A percentile compares a stretch with the other conserved stretches of the same genome.
phyloP scores from a whole-genome alignment of 2,113 vertebrate genomes.

The Kryptolebias marmoratus region DNA sequence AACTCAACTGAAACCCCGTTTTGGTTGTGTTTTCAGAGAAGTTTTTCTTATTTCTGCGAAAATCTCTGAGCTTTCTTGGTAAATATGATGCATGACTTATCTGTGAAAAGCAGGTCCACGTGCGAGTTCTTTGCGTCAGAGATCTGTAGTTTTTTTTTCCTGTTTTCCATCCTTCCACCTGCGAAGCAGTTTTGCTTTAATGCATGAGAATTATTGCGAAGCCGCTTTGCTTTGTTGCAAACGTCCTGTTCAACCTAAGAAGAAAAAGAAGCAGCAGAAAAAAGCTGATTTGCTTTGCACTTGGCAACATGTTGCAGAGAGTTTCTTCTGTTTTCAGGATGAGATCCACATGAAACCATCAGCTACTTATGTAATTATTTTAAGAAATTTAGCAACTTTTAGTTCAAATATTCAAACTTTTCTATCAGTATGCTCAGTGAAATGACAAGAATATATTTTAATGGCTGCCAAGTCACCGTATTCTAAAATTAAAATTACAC shows the following conservation, averaged over 20 bases:
- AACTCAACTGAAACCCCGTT: neutral
- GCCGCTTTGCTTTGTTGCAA: neutral
- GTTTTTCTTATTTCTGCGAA: neutral
- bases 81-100: neutral
- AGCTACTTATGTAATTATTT: neutral
- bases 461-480: no score
- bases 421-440: neutral
- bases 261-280: neutral
- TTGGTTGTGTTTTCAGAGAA: neutral
- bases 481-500: no score
- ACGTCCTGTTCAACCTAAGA: conserved; percentile 8
- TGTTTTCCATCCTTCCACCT: neutral
- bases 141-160: neutral
- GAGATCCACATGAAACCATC: conserved; percentile 25
- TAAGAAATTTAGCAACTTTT: neutral
- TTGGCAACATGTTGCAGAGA: conserved; percentile 6
- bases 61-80: neutral
- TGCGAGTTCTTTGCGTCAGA: neutral
- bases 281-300: conserved; percentile 13
- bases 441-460: no score
- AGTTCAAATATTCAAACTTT: neutral
- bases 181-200: neutral
- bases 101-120: neutral
- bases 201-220: neutral
- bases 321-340: conserved; percentile 19